Base-by-base conservation (phyloP, 1,140 invertebrate genomes). In the Mycetomoellerius zeteki region DNA sequence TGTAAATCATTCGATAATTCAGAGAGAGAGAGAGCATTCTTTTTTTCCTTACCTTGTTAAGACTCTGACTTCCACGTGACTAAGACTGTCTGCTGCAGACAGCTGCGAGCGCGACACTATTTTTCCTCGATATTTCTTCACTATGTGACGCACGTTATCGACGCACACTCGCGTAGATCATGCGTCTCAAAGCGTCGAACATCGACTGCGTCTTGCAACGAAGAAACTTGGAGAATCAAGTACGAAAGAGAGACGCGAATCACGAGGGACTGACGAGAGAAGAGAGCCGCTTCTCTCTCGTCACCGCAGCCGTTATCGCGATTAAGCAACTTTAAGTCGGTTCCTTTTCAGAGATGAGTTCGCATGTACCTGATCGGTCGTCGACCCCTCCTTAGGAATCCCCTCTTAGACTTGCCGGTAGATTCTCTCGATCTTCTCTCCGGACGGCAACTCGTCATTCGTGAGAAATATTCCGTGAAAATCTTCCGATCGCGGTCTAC, bases 311-410 rank as follows among this genome's bases (percentile, higher is more conserved):
- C 52, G 54, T 81, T 81, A 81, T 81, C 47, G 30, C 54, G 80
- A 82, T 82, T 82, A 47, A 69, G 52, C 33, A 52, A 72, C 65
- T 82, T 82, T 71, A 56, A 77, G 58, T 65, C 19, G 58, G 24
- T 64, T 78, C 37, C 37, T 72, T 60, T 60, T 72, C 52, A 72
- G 54, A 60, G 67, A 47, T 47, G 33, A 6, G 30, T 10, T 30
- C 19, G 65, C 24, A 37, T 72, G 33, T 43, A 43, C 52, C 14
- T 19, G 80, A 30, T 73, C 80, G 80, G 69, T 84, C 37, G 33
- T 84, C 19, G 54, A 72, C 54, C 54, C 24, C 37, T 21, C 47
- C 65, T 69, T 24, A 12, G 37, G 24, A n/a, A 47, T 84, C 80
- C 24, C 37, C 54, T 73, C 67, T 73, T 19, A 60, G 7, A 37